Evolutionary conservation across 1,140 invertebrate genomes (phyloP).

Genomic region (Orussus abietinus): DNA sequence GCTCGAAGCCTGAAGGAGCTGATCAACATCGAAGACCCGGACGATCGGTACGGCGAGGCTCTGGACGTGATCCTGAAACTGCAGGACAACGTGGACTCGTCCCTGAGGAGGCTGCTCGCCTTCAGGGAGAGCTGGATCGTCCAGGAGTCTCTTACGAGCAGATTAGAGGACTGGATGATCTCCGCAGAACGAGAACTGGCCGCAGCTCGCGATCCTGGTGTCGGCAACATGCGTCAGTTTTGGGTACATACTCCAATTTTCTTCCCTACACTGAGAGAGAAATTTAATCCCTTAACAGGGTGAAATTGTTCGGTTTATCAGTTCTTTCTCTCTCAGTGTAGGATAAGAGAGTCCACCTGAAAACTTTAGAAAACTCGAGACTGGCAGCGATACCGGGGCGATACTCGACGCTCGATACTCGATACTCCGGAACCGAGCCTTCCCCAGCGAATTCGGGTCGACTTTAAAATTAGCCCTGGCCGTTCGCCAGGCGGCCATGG

Average conservation of each 20-base stretch:
- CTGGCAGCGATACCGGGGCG: no score
- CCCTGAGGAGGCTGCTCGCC: slow-evolving; percentile 63
- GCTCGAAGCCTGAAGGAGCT: slow-evolving; percentile 70
- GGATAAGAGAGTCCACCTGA: neutral
- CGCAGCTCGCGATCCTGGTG: slow-evolving; percentile 53
- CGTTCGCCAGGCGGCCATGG: slow-evolving; percentile 9
- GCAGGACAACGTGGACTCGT: slow-evolving; percentile 69
- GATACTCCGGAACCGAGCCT: neutral
- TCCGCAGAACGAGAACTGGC: slow-evolving; percentile 64
- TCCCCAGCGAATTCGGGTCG: slow-evolving; percentile 5
- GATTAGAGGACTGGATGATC: slow-evolving; percentile 71
- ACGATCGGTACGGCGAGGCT: slow-evolving; percentile 65
- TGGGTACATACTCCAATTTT: slow-evolving; percentile 66
- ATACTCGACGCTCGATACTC: no score
- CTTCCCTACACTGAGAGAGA: no score
- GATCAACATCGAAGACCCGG: slow-evolving; percentile 67
- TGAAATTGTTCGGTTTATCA: no score
- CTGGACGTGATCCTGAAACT: slow-evolving; percentile 66
- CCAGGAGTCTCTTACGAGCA: slow-evolving; percentile 68
- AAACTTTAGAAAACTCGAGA: slow-evolving; percentile 1
- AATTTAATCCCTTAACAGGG: no score
- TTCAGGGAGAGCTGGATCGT: slow-evolving; percentile 74
- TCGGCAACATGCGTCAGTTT: slow-evolving; percentile 71
- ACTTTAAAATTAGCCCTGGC: slow-evolving; percentile 18
- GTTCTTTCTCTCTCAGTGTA: neutral